These are phyloP conservation scores for Zeus faber DNA, from an alignment of 2,113 vertebrate genomes.

Conservation along the genomic window DNA sequence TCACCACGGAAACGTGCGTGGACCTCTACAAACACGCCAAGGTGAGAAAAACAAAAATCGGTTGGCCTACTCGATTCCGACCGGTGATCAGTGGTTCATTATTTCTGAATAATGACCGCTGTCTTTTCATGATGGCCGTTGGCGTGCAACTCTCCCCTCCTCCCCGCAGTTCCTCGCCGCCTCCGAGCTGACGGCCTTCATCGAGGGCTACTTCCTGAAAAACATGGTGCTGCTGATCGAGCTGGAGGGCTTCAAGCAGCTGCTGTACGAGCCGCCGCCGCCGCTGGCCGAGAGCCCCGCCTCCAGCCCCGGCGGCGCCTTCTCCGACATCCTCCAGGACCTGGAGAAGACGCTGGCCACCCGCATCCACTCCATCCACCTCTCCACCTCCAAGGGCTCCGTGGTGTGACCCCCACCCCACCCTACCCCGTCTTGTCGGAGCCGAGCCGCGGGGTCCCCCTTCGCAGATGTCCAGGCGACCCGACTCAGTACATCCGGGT, in stretches of 20 bases:
- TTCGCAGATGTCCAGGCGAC: too few relatives aligned
- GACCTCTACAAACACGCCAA: conserved; percentile 79
- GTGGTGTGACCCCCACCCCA: conserved; percentile 79
- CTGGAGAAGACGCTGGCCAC: conserved; percentile 94
- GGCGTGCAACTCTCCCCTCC: too few relatives aligned
- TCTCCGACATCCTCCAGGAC: conserved; percentile 85
- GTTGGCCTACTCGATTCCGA: too few relatives aligned
- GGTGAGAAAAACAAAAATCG: too few relatives aligned
- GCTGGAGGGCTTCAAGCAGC: conserved; percentile 92
- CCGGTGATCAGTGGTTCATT: too few relatives aligned
- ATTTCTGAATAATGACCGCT: too few relatives aligned
- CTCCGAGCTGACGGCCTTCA: conserved; percentile 72
- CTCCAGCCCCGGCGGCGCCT: conserved; percentile 50
- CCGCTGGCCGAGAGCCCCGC: conserved; percentile 76
- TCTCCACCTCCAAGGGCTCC: conserved; percentile 97
- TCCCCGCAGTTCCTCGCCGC: conserved; percentile 70
- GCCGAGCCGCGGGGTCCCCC: background rate
- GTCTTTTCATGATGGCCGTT: too few relatives aligned
- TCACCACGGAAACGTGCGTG: conserved; percentile 75
- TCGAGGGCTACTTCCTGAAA: conserved; percentile 81
- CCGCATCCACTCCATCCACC: conserved; percentile 96
- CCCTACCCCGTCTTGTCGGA: background rate
- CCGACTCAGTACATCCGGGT: too few relatives aligned
- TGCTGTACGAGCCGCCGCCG: conserved; percentile 84
- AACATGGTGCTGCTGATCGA: conserved; percentile 80